Evolutionary conservation across 1,140 invertebrate species (phyloP).

Genomic region (Zaprionus camerounensis): DNA sequence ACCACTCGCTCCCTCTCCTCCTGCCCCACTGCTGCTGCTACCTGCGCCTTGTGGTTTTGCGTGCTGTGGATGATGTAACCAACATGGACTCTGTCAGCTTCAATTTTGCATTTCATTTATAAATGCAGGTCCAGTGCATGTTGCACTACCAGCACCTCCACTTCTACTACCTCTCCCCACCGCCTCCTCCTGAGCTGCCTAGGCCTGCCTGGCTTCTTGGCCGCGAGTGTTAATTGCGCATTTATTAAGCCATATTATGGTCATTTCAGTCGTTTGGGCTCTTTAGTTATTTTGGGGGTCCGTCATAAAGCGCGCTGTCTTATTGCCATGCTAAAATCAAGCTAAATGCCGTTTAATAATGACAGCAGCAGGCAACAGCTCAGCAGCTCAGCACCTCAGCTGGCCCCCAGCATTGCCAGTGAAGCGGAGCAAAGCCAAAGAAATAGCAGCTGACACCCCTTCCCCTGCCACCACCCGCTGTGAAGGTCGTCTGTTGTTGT

Average conservation of each 20-base stretch:
- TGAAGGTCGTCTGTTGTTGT: conserved; percentile 51
- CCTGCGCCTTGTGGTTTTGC: neutral
- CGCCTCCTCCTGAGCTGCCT: neutral
- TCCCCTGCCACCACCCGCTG: conserved; percentile 27
- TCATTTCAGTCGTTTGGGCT: conserved; percentile 51
- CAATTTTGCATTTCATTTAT: conserved; percentile 66
- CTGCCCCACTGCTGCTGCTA: conserved; percentile 29
- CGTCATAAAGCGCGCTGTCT: conserved; percentile 56
- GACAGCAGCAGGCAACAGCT: neutral
- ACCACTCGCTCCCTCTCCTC: neutral
- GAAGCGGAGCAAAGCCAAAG: conserved; percentile 48
- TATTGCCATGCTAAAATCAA: conserved; percentile 65
- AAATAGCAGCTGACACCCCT: neutral
- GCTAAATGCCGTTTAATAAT: conserved; percentile 37
- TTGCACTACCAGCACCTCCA: neutral
- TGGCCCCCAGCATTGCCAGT: conserved; percentile 57
- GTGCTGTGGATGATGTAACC: conserved; percentile 51
- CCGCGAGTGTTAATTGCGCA: conserved; percentile 67
- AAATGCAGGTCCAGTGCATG: conserved; percentile 2
- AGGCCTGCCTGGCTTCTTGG: conserved; percentile 15
- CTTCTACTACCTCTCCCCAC: neutral
- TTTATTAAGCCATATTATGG: conserved; percentile 65
- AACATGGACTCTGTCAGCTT: conserved; percentile 49
- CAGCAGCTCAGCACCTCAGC: neutral
- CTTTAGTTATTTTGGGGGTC: conserved; percentile 29